Conservation (phyloP, 2,888 invertebrate genomes). For the Pachycephus smyrnensis region DNA sequence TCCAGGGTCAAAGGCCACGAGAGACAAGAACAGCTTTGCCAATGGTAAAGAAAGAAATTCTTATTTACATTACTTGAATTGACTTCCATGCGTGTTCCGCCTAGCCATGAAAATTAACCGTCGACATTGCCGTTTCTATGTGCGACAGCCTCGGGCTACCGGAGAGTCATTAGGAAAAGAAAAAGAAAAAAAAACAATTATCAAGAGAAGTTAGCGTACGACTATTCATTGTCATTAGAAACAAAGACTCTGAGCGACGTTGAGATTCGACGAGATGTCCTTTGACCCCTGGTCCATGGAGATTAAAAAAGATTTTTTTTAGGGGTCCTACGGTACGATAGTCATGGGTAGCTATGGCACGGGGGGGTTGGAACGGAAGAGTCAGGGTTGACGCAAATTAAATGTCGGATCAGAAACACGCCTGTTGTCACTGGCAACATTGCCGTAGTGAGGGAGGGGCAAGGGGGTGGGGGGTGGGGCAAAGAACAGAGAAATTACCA, state of each 20-base stretch:
- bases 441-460: constrained; percentile 34
- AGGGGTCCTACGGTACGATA: not conserved
- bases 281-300: not conserved
- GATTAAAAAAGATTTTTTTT: not conserved
- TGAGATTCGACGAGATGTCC: not conserved
- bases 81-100: not conserved
- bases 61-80: not conserved
- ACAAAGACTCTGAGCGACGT: not conserved
- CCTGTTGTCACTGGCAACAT: constrained; percentile 49
- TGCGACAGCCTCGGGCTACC: not conserved
- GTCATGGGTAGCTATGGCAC: not conserved
- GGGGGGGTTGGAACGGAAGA: not conserved
- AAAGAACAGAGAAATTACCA: constrained; percentile 45
- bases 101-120: not conserved
- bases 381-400: constrained; percentile 46
- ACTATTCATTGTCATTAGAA: not conserved
- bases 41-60: not conserved
- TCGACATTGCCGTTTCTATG: not conserved
- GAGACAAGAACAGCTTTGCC: not conserved
- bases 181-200: not conserved
- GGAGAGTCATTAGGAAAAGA: not conserved
- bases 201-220: not conserved
- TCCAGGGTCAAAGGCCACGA: not conserved
- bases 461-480: constrained; percentile 29
- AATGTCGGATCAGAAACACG: constrained; percentile 53